Percentiles rank a stretch among this genome's conserved stretches.
Conservation (phyloP, 2,888 invertebrate genomes). For the Agonopterix alstromeriana region DNA sequence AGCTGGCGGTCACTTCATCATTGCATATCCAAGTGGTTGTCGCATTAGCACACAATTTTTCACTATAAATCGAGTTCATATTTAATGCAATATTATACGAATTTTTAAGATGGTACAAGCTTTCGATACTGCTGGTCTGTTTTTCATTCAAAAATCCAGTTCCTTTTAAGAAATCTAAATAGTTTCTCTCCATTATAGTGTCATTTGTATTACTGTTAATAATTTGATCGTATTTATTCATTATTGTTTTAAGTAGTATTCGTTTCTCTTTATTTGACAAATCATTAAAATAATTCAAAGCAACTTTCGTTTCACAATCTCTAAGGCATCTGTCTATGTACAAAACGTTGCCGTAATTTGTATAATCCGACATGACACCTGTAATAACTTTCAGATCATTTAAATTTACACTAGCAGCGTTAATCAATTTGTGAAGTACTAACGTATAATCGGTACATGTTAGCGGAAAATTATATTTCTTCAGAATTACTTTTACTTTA, state of each 20-base stretch:
- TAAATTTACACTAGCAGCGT: conserved; percentile 39
- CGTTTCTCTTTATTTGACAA: conserved; percentile 41
- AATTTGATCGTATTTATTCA: conserved; percentile 60
- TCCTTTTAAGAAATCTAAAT: conserved; percentile 65
- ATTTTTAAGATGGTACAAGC: conserved; percentile 59
- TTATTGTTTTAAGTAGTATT: conserved; percentile 41
- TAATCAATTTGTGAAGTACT: conserved; percentile 56
- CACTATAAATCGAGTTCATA: conserved; percentile 47
- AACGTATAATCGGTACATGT: conserved; percentile 53
- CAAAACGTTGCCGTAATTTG: conserved; percentile 46
- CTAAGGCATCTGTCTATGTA: conserved; percentile 57
- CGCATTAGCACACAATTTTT: conserved; percentile 29
- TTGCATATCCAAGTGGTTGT: conserved; percentile 30
- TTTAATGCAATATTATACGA: conserved; percentile 40
- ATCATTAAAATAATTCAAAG: conserved; percentile 49
- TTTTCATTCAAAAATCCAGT: conserved; percentile 37
- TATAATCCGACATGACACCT: conserved; percentile 40
- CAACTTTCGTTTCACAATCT: conserved; percentile 51
- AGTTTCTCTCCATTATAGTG: conserved; percentile 50
- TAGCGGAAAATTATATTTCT: conserved; percentile 64
- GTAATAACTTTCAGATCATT: conserved; percentile 53
- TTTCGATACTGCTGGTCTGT: conserved; percentile 46
- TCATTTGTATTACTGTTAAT: conserved; percentile 32
- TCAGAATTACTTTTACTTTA: conserved; percentile 61
- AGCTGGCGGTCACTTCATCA: conserved; percentile 30